Evolutionary conservation across 2,113 vertebrate genomes (phyloP), one percentile per base, ranked within the genome.

Genomic region (Mobula hypostoma): DNA sequence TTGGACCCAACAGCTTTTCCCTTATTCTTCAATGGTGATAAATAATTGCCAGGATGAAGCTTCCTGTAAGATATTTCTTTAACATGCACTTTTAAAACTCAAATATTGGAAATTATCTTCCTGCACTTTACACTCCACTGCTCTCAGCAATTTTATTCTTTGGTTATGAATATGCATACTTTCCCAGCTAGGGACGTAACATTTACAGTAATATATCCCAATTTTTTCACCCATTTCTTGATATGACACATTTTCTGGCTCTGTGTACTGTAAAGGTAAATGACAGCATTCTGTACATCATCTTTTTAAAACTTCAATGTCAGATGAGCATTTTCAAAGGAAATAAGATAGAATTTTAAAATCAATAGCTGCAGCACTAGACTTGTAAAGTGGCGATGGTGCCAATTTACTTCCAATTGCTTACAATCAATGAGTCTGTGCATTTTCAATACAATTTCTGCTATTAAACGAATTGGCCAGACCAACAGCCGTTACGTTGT

Each of bases 1-100:
- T 70, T 92, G 63, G 66, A 92, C 70, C 63, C 68, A 21, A 92
- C 19, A 70, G 17, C 32, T 21, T 70, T 92, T 72, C 32, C 68
- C 63, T 48, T 21, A 32, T 17, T 27, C 32, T 72, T 92, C 32
- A 72, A 15, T 72, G 66, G 29, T 72, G 27, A 68, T 92, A 24
- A 72, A 12, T 72, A 92, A 48, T 21, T 19, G 70, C 21, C 90
- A 5, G 21, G 19, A 19, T 27, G 19, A 32, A 48, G 36, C 24
- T 72, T 92, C 68, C 90, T 92, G 90, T 72, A 72, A 92, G 90
- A 68, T 72, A 19, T 19, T 68, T 92, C 66, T 72, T 32, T 72
- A 36, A 40, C 32, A 72, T 92, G 66, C 66, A 92, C 7, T 92
- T 92, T 24, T 27, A 17, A 92, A 92, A 92, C n/a, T 72, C 68